Percentiles rank a stretch among this genome's conserved stretches.
These are phyloP conservation scores for Eubasilissa regina DNA, from an alignment of 1,140 invertebrate genomes.

Conservation along the genomic window DNA sequence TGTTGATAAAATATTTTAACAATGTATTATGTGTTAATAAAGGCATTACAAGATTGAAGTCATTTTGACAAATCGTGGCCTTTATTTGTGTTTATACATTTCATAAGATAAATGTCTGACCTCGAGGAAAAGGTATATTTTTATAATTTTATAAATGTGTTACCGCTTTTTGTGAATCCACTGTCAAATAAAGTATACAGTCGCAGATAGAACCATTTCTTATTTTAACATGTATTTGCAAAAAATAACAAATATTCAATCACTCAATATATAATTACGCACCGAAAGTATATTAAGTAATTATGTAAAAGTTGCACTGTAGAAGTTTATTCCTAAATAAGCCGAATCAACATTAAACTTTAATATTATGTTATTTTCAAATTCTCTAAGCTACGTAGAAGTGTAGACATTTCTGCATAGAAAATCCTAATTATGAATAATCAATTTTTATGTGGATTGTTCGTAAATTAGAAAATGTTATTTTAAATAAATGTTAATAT, in stretches of 20 bases:
- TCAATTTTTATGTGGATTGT: conserved; percentile 6
- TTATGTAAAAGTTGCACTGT: no score
- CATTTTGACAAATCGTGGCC: no score
- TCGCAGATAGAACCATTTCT: background rate
- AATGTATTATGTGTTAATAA: no score
- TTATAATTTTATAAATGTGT: conserved; percentile 31
- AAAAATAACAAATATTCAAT: background rate
- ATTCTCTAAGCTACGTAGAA: no score
- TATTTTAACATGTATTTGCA: background rate
- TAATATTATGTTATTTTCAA: no score
- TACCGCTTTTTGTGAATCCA: conserved; percentile 5
- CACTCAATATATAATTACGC: background rate
- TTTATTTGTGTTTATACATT: background rate
- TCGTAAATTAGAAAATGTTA: conserved; percentile 12
- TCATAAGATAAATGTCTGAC: background rate
- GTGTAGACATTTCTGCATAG: background rate
- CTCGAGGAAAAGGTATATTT: conserved; percentile 17
- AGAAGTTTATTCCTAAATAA: no score
- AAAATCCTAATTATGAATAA: background rate
- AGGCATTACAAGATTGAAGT: no score
- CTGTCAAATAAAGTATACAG: conserved; percentile 11
- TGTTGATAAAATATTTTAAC: no score
- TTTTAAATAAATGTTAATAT: conserved; percentile 31
- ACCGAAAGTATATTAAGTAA: no score
- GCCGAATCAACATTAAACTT: no score